Evolutionary conservation across 2,797 vertebrate genomes (phyloP).

Genomic region (Hippocampus kuda): DNA sequence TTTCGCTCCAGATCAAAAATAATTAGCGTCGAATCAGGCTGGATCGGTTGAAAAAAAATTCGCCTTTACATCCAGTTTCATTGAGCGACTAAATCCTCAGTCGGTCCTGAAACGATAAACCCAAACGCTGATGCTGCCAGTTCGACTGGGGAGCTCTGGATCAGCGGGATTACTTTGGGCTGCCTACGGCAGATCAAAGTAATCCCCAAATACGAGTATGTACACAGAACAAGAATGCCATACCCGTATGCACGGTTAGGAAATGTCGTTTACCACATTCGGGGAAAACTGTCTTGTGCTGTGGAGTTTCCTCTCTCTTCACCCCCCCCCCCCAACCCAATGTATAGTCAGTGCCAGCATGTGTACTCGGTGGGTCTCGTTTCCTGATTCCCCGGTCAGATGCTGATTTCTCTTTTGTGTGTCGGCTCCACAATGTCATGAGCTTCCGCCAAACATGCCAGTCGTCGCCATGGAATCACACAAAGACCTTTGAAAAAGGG

Average conservation of each 20-base stretch:
- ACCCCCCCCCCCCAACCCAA: too few species aligned
- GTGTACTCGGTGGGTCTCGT: conserved; percentile 68
- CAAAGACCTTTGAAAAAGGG: conserved; percentile 56
- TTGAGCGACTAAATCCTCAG: conserved; percentile 54
- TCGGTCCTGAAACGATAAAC: conserved; percentile 44
- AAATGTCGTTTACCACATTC: neutral
- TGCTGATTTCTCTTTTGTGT: conserved; percentile 60
- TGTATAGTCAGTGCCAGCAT: conserved; percentile 9
- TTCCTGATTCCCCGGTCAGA: conserved; percentile 61
- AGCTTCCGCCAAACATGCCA: conserved; percentile 80
- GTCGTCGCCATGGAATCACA: conserved; percentile 81
- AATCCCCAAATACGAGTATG: conserved; percentile 48
- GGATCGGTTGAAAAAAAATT: conserved; percentile 21
- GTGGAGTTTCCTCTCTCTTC: neutral
- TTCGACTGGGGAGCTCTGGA: conserved; percentile 49
- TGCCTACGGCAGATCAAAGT: conserved; percentile 53
- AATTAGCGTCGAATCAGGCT: conserved; percentile 25
- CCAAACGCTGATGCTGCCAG: conserved; percentile 39
- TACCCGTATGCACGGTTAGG: neutral
- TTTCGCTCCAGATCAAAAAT: conserved; percentile 29
- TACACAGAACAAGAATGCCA: conserved; percentile 5
- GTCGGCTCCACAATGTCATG: conserved; percentile 78
- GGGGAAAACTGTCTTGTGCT: conserved; percentile 8
- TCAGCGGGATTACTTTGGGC: conserved; percentile 59
- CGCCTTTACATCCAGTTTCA: conserved; percentile 20